Percentiles rank a stretch among this genome's conserved stretches.
Conservation (phyloP, 1,140 invertebrate species). For the Phortica variegata region DNA sequence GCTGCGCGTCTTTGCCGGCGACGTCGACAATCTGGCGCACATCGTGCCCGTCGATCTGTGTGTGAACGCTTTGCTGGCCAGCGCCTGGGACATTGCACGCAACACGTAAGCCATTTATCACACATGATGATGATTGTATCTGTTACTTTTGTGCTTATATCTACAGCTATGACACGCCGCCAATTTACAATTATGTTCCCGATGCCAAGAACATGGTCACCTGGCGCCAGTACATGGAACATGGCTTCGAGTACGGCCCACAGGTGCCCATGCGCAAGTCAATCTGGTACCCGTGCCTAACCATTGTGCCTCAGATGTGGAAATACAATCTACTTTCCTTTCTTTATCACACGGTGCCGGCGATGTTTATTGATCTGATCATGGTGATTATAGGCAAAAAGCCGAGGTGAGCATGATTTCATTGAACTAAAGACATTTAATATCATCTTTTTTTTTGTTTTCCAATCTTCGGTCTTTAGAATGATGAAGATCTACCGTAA, state of each 20-base stretch:
- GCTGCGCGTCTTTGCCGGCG: conserved; percentile 69
- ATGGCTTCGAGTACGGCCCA: conserved; percentile 54
- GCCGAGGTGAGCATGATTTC: conserved; percentile 57
- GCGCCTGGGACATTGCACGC: conserved; percentile 69
- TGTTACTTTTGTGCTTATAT: not conserved
- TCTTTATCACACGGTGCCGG: conserved; percentile 65
- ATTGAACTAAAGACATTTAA: not conserved
- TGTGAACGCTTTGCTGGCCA: conserved; percentile 76
- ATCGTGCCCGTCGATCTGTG: conserved; percentile 84
- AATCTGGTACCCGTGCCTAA: conserved; percentile 62
- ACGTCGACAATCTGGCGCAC: conserved; percentile 67
- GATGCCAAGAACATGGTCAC: conserved; percentile 67
- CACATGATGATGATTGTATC: not conserved
- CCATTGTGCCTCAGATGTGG: conserved; percentile 57
- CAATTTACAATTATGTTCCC: conserved; percentile 74
- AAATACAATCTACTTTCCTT: conserved; percentile 59
- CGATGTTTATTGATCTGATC: conserved; percentile 61
- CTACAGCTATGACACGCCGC: conserved; percentile 50
- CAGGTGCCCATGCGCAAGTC: conserved; percentile 55
- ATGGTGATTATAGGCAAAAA: conserved; percentile 60
- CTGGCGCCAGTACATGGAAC: conserved; percentile 64
- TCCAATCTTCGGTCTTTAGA: too few species aligned
- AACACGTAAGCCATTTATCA: conserved; percentile 34
- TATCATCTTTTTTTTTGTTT: not conserved
- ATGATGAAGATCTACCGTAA: conserved; percentile 73